Evolutionary conservation across 2,888 invertebrate species (phyloP).

Genomic region (Petrophora chlorosata): DNA sequence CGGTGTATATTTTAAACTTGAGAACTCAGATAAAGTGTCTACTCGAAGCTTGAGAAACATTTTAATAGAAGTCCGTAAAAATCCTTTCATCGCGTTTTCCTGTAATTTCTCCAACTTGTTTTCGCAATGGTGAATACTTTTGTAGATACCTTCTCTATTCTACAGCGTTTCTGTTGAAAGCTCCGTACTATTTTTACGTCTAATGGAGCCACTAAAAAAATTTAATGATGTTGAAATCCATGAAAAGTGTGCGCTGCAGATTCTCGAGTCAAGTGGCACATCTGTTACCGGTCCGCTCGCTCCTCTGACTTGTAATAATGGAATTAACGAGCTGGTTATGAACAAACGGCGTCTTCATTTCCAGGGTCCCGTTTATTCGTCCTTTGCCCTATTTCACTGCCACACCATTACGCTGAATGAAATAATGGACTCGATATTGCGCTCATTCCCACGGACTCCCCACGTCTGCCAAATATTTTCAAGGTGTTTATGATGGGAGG

Average conservation of each 20-base stretch:
- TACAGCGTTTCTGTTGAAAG: slow-evolving; percentile 34
- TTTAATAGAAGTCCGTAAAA: no score
- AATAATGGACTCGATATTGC: slow-evolving; percentile 74
- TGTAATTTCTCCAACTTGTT: no score
- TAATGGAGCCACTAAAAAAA: slow-evolving; percentile 49
- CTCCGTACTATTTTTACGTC: slow-evolving; percentile 46
- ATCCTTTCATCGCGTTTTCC: no score
- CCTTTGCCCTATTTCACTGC: slow-evolving; percentile 78
- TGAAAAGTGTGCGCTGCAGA: slow-evolving; percentile 54
- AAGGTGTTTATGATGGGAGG: slow-evolving; percentile 62
- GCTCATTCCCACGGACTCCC: slow-evolving; percentile 63
- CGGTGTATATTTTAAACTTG: no score
- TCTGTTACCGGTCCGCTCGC: slow-evolving; percentile 77
- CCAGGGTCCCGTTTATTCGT: slow-evolving; percentile 73
- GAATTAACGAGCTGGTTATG: slow-evolving; percentile 83
- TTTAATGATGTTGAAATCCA: slow-evolving; percentile 54
- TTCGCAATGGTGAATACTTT: no score
- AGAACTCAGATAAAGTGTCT: no score
- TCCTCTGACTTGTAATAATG: slow-evolving; percentile 80
- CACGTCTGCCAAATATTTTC: slow-evolving; percentile 63
- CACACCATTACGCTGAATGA: slow-evolving; percentile 77
- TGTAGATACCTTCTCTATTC: no score
- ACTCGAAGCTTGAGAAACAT: no score
- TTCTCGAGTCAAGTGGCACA: slow-evolving; percentile 71
- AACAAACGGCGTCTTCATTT: slow-evolving; percentile 82